Evolutionary conservation across 1,140 invertebrate species (phyloP), one percentile per base, ranked within the genome.

Genomic region (Papilio glaucus): DNA sequence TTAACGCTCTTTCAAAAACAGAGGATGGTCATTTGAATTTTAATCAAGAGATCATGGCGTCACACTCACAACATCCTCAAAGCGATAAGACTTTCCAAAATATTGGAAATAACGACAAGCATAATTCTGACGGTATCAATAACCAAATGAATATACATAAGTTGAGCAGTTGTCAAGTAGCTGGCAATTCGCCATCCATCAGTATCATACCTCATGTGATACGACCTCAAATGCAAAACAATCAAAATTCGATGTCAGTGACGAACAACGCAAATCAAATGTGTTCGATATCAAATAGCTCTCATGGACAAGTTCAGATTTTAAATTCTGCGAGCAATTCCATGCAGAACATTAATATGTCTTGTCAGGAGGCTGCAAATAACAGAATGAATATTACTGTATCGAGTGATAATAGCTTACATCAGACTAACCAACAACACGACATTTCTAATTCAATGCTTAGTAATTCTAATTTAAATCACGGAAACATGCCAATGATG

Each of bases 11-110:
- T 38, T 91, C 91, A 24, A 93, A 93, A 78, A 76, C 91, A 10
- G 91, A 91, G 84, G 87, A 87, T 29, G 91, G 91, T 0, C 91
- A 91, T 77, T 80, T 91, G 73, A 93, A 91, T 71, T 93, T 92
- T 71, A 90, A 88, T 3, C 91, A 89, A 84, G 91, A 93, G 82
- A 91, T 93, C 65, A 91, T 93, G 88, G 84, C 89, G 67, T 87
- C 91, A n/a, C 91, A 93, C 81, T 86, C 91, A 73, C 89, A 92
- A 73, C 84, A 91, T 81, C 70, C 78, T 8, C 89, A 90, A 62
- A 91, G 83, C 78, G 91, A 93, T 37, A 93, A 93, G 74, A 78
- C 63, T 75, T 93, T 91, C 76, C 91, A 93, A 81, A 93, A 88
- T 72, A 87, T 93, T 77, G 88, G 86, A 53, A 71, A 73, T 15